Conservation (phyloP, 2,113 vertebrate genomes). For the Stictonetta naevosa region DNA sequence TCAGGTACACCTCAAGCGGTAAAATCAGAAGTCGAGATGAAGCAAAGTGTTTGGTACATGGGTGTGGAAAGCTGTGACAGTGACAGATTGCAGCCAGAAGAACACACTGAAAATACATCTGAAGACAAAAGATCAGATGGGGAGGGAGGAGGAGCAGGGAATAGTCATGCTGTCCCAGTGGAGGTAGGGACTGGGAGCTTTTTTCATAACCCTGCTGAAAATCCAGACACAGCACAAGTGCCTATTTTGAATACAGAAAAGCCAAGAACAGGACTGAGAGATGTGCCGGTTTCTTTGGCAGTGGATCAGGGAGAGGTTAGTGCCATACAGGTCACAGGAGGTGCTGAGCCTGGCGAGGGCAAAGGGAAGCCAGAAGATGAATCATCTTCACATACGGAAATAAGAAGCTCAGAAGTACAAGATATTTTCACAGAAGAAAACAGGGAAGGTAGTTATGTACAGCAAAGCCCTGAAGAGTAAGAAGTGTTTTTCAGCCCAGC, state of each 20-base stretch:
- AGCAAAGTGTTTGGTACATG: neutral
- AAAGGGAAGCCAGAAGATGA: neutral
- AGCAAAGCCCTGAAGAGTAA: slow-evolving; percentile 48
- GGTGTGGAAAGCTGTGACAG: neutral
- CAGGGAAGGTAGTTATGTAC: neutral
- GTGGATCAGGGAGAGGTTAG: neutral
- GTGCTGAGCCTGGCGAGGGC: neutral
- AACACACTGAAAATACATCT: neutral
- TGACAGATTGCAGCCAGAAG: neutral
- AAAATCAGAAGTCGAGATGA: neutral
- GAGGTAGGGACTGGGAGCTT: neutral
- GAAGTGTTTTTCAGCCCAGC: neutral
- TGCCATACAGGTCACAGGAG: accelerated
- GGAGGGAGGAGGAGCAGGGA: neutral
- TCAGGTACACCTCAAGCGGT: neutral
- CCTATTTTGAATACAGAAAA: neutral
- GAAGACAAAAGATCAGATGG: neutral
- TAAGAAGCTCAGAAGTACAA: neutral
- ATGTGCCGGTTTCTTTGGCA: neutral
- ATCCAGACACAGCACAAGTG: neutral
- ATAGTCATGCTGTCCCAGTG: neutral
- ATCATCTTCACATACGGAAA: accelerated
- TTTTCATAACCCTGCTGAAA: neutral
- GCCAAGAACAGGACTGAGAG: neutral
- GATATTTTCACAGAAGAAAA: neutral